Evolutionary conservation across 2,113 vertebrate genomes (phyloP), one percentile per base, ranked within the genome.

Genomic region (Aplodontia rufa): DNA sequence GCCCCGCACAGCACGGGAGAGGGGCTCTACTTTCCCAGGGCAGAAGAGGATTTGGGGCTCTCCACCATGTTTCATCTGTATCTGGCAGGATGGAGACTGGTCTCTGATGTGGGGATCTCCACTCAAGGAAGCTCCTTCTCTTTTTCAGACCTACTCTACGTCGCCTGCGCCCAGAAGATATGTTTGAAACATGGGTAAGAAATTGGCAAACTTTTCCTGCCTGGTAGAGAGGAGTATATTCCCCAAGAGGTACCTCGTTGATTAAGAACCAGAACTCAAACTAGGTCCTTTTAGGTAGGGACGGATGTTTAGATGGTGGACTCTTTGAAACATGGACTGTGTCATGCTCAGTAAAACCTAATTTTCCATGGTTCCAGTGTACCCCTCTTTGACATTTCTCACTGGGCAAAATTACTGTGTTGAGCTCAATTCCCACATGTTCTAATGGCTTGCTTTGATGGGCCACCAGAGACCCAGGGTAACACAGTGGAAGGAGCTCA

Each of bases 141-240:
- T 87, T 37, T 94, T 90, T n/a, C 97, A 99, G 99, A 96, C 98
- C 99, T 66, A 99, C 99, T n/a, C 98, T 99, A 93, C 98, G 99
- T 95, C 99, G 99, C 95, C 98, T 99, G 79, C 99, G 99, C n/a
- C 99, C 99, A 71, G 99, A 99, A 95, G 99, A 99, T 78, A 99
- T 99, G 99, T 99, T 99, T 98, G 99, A 99, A 98, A 99, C 99
- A 0, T 99, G 99, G 99, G 99, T 99, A 98, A 99, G 99, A 80
- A 26, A 55, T 12, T 28, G 12, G 37, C 47, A 75, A 97, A 84
- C 17, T 42, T 32, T 49, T 69, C 30, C 2, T 0, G 79, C 32
- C 40, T 66, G 64, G 8, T 49, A 80, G 28, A 49, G 13, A 75
- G 8, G 13, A 35, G 2, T 37, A 14, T 83, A 17, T 37, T 66